These are phyloP conservation scores for Galagoides demidoff DNA, from an alignment of 2,797 vertebrate genomes.

Conservation along the genomic window DNA sequence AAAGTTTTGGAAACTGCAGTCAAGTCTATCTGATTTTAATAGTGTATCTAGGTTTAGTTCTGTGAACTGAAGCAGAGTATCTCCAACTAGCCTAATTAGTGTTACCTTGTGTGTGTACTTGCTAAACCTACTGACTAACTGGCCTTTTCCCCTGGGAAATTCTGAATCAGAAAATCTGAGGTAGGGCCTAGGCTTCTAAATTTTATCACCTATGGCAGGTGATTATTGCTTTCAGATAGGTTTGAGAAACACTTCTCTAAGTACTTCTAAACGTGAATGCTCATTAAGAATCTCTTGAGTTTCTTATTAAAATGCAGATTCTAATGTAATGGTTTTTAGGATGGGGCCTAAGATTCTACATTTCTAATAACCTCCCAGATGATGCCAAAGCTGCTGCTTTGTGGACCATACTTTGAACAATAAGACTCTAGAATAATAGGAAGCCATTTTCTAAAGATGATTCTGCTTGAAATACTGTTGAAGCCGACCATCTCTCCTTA, in stretches of 20 bases:
- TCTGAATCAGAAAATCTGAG: neutral
- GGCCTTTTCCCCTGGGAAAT: neutral
- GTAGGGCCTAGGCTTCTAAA: neutral
- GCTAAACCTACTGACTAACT: neutral
- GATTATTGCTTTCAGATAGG: neutral
- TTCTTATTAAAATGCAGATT: neutral
- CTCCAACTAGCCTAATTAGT: conserved; percentile 5
- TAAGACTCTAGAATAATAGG: neutral
- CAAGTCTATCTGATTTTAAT: conserved; percentile 45
- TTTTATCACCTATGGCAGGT: neutral
- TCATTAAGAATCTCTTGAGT: neutral
- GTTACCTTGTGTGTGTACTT: neutral
- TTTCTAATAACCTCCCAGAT: neutral
- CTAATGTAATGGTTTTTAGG: neutral
- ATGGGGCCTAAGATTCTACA: neutral
- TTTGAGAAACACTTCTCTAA: neutral
- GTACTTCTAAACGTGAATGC: neutral
- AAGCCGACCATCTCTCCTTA: neutral
- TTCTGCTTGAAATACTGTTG: neutral
- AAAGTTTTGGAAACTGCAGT: conserved; percentile 7
- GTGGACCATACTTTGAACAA: neutral
- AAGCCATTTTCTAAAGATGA: neutral
- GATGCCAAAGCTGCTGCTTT: neutral
- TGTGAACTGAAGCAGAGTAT: neutral
- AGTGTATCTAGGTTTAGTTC: neutral